Evolutionary conservation across 2,888 invertebrate species (phyloP).

Genomic region (Tetranychus truncatus): DNA sequence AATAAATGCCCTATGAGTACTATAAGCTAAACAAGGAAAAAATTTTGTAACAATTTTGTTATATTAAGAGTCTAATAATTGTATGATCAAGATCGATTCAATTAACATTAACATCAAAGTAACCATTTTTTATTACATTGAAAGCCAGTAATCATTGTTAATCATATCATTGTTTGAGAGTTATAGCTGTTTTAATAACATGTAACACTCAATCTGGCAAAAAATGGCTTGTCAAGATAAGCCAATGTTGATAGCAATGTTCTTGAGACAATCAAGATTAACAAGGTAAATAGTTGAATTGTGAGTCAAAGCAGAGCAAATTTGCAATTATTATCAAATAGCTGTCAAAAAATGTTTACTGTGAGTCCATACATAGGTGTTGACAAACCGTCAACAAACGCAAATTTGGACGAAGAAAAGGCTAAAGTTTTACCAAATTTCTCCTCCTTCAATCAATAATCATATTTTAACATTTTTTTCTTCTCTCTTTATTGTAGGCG

Average conservation of each 20-base stretch:
- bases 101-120: too few species aligned
- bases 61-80: too few species aligned
- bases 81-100: too few species aligned
- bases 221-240: not conserved
- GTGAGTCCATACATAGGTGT: not conserved
- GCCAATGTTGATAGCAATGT: not conserved
- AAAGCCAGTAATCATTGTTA: not conserved
- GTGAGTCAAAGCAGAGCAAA: too few species aligned
- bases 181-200: not conserved
- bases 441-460: not conserved
- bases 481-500: not conserved
- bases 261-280: not conserved
- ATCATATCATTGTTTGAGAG: not conserved
- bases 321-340: too few species aligned
- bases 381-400: not conserved
- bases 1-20: too few species aligned
- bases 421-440: not conserved
- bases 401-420: not conserved
- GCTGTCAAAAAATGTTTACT: not conserved
- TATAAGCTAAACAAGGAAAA: too few species aligned
- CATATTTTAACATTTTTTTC: not conserved
- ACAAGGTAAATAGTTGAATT: too few species aligned
- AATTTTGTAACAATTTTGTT: too few species aligned
- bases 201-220: not conserved
- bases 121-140: too few species aligned